Conservation (phyloP, 2,797 vertebrate genomes). For the Luscinia luscinia region DNA sequence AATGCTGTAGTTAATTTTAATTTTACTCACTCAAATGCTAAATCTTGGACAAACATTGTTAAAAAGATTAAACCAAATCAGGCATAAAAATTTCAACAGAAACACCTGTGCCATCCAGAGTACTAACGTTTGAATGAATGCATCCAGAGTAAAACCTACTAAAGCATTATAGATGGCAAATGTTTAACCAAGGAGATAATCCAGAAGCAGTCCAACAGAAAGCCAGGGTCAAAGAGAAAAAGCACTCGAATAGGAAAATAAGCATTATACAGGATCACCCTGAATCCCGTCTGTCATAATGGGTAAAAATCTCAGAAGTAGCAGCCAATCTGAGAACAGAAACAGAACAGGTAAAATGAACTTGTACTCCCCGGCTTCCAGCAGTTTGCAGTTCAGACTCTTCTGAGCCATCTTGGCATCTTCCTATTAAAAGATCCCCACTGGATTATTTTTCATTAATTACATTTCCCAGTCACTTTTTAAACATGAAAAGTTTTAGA, state of each 20-base stretch:
- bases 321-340: not conserved
- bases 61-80: slow-evolving; percentile 56
- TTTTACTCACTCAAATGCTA: slow-evolving; percentile 49
- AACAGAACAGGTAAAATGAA: not conserved
- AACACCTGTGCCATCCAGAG: slow-evolving; percentile 42
- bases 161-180: not conserved
- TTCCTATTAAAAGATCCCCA: not conserved
- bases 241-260: not conserved
- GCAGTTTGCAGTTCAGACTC: not conserved
- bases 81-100: not conserved
- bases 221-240: not conserved
- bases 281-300: not conserved
- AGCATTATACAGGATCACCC: not conserved
- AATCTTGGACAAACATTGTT: slow-evolving; percentile 42
- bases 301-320: not conserved
- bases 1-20: slow-evolving; percentile 40
- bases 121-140: not conserved
- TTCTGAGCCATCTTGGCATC: not conserved
- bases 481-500: not conserved
- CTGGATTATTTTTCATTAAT: not conserved
- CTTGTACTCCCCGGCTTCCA: not conserved
- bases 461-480: not conserved
- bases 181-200: slow-evolving; percentile 18
- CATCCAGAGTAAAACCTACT: not conserved
- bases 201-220: not conserved